phyloP scores from a whole-genome alignment of 2,888 invertebrate genomes.

The Drosophila neonasuta region DNA sequence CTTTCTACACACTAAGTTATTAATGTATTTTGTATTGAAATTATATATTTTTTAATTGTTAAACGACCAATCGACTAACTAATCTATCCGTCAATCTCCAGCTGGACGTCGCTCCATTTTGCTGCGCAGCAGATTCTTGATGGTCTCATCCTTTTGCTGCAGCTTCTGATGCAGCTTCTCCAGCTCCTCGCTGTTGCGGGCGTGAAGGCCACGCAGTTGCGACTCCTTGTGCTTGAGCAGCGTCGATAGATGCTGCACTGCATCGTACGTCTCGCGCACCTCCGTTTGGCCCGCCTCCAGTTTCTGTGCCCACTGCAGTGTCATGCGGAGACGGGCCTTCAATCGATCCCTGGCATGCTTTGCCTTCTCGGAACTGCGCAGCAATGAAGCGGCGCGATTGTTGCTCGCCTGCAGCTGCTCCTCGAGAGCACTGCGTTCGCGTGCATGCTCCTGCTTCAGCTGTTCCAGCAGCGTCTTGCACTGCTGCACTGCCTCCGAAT shows the following conservation, averaged over 20 bases:
- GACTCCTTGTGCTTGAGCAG: conserved; percentile 81
- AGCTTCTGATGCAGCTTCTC: conserved; percentile 78
- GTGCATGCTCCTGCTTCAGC: conserved; percentile 87
- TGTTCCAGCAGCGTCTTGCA: conserved; percentile 90
- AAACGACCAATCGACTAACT: conserved; percentile 17
- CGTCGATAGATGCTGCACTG: conserved; percentile 79
- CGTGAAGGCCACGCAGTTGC: conserved; percentile 80
- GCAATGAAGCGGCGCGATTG: conserved; percentile 53
- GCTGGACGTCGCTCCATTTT: conserved; percentile 68
- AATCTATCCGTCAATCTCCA: conserved; percentile 43
- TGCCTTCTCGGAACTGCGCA: conserved; percentile 73
- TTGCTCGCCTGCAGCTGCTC: conserved; percentile 60
- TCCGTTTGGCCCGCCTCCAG: conserved; percentile 79
- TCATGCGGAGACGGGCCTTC: conserved; percentile 79
- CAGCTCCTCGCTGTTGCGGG: conserved; percentile 79
- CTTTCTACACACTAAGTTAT: conserved; percentile 72
- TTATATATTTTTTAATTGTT: conserved; percentile 78
- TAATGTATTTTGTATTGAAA: conserved; percentile 77
- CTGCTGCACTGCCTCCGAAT: conserved; percentile 86
- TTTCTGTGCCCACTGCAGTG: conserved; percentile 80
- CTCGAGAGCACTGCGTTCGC: conserved; percentile 82
- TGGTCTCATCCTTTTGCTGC: conserved; percentile 81
- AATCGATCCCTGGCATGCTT: conserved; percentile 80
- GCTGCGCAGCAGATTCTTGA: conserved; percentile 76
- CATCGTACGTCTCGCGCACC: conserved; percentile 79